Conservation (phyloP, 1,140 invertebrate species). For the Melitaea cinxia region DNA sequence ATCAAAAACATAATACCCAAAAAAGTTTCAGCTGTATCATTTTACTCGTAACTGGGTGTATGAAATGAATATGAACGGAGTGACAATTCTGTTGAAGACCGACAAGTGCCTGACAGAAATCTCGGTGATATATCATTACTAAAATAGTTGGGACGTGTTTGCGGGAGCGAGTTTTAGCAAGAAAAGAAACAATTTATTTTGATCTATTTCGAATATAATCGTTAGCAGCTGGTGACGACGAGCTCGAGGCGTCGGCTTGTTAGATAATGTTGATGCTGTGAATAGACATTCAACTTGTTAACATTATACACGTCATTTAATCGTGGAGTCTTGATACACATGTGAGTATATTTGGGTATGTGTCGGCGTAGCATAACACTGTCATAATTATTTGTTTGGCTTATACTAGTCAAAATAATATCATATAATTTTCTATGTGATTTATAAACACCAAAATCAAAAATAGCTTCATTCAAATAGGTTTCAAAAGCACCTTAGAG, state of each 20-base stretch:
- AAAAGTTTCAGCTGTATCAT: too few relatives aligned
- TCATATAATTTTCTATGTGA: too few relatives aligned
- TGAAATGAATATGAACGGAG: conserved; percentile 22
- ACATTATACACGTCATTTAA: too few relatives aligned
- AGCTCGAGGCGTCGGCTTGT: conserved; percentile 2
- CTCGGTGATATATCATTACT: conserved; percentile 64
- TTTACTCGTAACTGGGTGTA: neutral
- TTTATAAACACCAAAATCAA: too few relatives aligned
- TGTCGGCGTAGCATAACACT: too few relatives aligned
- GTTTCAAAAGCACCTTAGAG: too few relatives aligned
- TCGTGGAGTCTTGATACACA: too few relatives aligned
- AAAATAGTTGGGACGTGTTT: conserved; percentile 66
- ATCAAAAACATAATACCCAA: too few relatives aligned
- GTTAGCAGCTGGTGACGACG: conserved; percentile 52
- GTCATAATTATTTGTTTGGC: too few relatives aligned
- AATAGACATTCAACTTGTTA: neutral
- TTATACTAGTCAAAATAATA: too few relatives aligned
- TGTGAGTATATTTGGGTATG: too few relatives aligned
- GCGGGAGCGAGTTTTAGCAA: conserved; percentile 68
- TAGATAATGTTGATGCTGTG: neutral
- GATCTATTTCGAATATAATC: conserved; percentile 57
- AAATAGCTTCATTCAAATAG: too few relatives aligned
- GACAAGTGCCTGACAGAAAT: conserved; percentile 46
- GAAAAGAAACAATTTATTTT: conserved; percentile 66
- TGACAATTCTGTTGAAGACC: conserved; percentile 41